Percentiles rank a stretch among this genome's conserved stretches.
phyloP scores from a whole-genome alignment of 2,113 vertebrate genomes.

The Lota lota region DNA sequence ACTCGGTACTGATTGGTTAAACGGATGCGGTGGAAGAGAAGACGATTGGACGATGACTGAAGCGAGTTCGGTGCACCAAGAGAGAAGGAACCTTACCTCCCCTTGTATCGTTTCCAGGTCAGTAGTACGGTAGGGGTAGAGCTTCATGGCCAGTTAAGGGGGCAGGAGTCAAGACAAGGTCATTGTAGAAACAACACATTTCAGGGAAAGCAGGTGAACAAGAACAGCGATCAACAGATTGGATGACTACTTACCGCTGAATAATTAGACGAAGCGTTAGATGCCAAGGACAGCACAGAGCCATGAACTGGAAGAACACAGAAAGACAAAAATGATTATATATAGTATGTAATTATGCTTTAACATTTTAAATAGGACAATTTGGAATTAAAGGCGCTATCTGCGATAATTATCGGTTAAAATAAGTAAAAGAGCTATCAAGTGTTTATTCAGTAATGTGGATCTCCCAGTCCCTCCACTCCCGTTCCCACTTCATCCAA shows the following conservation, averaged over 20 bases:
- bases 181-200: background rate
- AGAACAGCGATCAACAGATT: no score
- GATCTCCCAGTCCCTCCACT: no score
- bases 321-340: background rate
- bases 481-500: no score
- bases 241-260: constrained; percentile 84
- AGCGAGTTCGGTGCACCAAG: no score
- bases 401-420: no score
- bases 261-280: constrained; percentile 94
- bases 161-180: background rate
- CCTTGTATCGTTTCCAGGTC: constrained; percentile 90
- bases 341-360: background rate
- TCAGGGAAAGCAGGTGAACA: no score
- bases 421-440: no score
- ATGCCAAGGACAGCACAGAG: constrained; percentile 94
- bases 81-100: constrained; percentile 80
- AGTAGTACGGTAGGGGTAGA: constrained; percentile 20
- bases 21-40: no score
- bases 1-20: no score
- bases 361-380: no score
- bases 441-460: background rate
- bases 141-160: background rate
- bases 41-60: no score
- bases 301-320: constrained; percentile 85
- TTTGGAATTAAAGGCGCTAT: no score